Percentiles rank a stretch among this genome's conserved stretches.
phyloP scores from a whole-genome alignment of 1,140 invertebrate genomes.

The Helicoverpa zea region DNA sequence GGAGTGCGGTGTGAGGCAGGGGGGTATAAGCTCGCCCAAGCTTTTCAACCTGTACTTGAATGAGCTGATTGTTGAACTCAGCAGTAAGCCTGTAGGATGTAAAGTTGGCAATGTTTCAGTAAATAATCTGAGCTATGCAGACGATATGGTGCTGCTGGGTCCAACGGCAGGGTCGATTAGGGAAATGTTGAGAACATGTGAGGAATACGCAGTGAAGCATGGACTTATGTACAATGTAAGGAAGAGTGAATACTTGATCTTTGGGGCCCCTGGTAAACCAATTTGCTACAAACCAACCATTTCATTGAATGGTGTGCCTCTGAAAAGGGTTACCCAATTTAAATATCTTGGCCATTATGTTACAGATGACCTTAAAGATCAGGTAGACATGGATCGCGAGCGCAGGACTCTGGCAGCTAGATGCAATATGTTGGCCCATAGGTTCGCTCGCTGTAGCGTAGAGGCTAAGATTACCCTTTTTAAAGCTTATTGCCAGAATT shows the following conservation, averaged over 20 bases:
- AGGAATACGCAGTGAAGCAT: neutral
- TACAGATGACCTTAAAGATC: neutral
- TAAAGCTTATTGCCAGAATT: conserved; percentile 34
- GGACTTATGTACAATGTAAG: neutral
- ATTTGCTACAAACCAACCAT: neutral
- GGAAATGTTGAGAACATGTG: neutral
- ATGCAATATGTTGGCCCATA: conserved; percentile 27
- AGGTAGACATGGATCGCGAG: conserved; percentile 25
- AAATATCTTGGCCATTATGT: conserved; percentile 5
- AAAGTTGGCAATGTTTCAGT: neutral
- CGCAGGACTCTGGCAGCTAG: conserved; percentile 22
- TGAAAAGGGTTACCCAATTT: neutral
- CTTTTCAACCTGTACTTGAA: conserved; percentile 48
- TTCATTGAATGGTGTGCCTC: neutral
- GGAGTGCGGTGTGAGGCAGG: conserved; percentile 39
- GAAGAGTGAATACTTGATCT: neutral
- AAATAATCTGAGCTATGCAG: conserved; percentile 44
- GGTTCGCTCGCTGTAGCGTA: neutral
- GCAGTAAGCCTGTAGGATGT: conserved; percentile 22
- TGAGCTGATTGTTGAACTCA: conserved; percentile 18
- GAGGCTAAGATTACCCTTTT: conserved; percentile 33
- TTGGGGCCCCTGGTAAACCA: neutral
- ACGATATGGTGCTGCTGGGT: conserved; percentile 36
- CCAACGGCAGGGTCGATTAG: neutral
- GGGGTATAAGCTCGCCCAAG: conserved; percentile 23